Percentiles rank a stretch among this genome's conserved stretches.
phyloP scores from a whole-genome alignment of 2,797 vertebrate genomes.

The Gobionotothen gibberifrons region DNA sequence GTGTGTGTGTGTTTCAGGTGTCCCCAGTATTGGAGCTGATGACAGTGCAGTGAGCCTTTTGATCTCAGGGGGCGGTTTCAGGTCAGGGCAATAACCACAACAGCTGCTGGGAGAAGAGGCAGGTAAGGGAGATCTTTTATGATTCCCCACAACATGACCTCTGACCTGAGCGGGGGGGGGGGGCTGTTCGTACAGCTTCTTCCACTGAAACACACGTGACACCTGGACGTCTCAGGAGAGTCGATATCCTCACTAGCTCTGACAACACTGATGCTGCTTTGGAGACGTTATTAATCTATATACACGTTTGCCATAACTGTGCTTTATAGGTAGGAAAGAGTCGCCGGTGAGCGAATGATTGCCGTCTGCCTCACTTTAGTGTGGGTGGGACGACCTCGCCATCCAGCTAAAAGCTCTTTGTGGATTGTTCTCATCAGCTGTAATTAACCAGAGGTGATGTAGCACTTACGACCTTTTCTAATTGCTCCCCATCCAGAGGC shows the following conservation, averaged over 20 bases:
- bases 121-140: slow-evolving; percentile 36
- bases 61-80: slow-evolving; percentile 32
- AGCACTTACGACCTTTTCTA: slow-evolving; percentile 72
- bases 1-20: not conserved
- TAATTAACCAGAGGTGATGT: slow-evolving; percentile 75
- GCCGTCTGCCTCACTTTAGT: slow-evolving; percentile 29
- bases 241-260: not conserved
- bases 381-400: slow-evolving; percentile 39
- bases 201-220: slow-evolving; percentile 44
- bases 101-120: slow-evolving; percentile 57
- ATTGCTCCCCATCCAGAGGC: slow-evolving; percentile 63
- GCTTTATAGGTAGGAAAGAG: slow-evolving; percentile 1
- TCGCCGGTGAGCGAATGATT: slow-evolving; percentile 36
- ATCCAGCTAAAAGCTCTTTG: slow-evolving; percentile 60
- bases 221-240: slow-evolving; percentile 41
- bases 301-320: slow-evolving; percentile 1
- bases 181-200: slow-evolving; percentile 15
- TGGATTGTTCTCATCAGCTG: slow-evolving; percentile 64
- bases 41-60: slow-evolving; percentile 36
- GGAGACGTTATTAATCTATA: not conserved
- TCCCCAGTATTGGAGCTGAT: slow-evolving; percentile 26
- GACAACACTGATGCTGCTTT: slow-evolving; percentile 5
- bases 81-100: slow-evolving; percentile 49
- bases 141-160: slow-evolving; percentile 50
- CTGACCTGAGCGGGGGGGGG: slow-evolving; percentile 36